These are phyloP conservation scores for Dolichotis patagonum DNA, from an alignment of 2,113 vertebrate species.

Conservation along the genomic window DNA sequence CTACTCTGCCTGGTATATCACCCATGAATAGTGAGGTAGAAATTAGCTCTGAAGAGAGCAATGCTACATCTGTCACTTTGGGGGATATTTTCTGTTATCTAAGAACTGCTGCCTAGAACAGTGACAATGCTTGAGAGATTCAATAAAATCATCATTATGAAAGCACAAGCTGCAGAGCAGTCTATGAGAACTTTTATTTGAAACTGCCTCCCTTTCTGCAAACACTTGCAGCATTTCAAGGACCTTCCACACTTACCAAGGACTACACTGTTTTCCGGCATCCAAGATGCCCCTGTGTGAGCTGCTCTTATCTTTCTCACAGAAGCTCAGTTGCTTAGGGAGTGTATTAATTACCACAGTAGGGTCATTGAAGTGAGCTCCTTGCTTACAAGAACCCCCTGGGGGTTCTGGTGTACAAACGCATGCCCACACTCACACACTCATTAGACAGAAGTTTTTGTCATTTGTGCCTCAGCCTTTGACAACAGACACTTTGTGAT, in stretches of 20 bases:
- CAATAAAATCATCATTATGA: neutral
- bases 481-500: slow-evolving; percentile 72
- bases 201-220: neutral
- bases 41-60: neutral
- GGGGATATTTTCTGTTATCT: neutral
- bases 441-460: slow-evolving; percentile 77
- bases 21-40: neutral
- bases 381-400: slow-evolving; percentile 77
- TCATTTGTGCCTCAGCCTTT: slow-evolving; percentile 75
- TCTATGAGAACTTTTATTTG: neutral
- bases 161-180: neutral
- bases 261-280: neutral
- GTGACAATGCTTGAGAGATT: neutral
- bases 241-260: slow-evolving; percentile 42
- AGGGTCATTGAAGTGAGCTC: slow-evolving; percentile 81
- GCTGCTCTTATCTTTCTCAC: slow-evolving; percentile 43
- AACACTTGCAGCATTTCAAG: neutral
- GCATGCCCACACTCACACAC: neutral
- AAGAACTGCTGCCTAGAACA: neutral
- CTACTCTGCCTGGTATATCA: neutral
- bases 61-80: neutral
- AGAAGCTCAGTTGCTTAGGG: slow-evolving; percentile 67
- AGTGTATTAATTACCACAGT: slow-evolving; percentile 81
- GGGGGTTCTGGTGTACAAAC: slow-evolving; percentile 69
- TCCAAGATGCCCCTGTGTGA: neutral